Evolutionary conservation across 2,113 vertebrate species (phyloP).

Genomic region (Galbula dea): DNA sequence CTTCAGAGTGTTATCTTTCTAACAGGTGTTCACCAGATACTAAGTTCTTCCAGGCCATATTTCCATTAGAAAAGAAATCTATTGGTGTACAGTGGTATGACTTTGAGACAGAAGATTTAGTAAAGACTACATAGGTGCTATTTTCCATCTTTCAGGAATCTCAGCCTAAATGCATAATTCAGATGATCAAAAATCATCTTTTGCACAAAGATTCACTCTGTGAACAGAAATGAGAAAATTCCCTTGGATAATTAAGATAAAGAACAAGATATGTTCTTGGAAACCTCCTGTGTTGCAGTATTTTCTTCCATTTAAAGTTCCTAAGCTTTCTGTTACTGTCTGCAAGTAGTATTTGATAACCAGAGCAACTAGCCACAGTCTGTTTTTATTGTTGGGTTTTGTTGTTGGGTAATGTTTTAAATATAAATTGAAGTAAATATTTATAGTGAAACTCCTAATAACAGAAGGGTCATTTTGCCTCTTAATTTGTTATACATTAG

Average conservation of each 20-base stretch:
- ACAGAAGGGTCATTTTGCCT: not conserved
- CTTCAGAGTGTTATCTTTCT: not conserved
- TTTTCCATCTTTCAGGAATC: not conserved
- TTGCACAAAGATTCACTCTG: not conserved
- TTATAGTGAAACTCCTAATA: not conserved
- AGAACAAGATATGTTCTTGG: not conserved
- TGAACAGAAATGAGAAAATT: not conserved
- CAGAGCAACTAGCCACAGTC: not conserved
- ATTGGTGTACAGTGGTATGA: not conserved
- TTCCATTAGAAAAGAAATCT: not conserved
- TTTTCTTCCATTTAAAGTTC: not conserved
- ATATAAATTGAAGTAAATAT: not conserved
- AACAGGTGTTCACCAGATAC: not conserved
- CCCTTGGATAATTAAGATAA: not conserved
- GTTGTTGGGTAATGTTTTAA: not conserved
- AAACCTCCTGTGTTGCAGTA: not conserved
- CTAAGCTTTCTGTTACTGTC: not conserved
- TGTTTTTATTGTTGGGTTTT: too few species aligned
- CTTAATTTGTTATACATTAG: not conserved
- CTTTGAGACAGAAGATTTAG: not conserved
- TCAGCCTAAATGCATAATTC: not conserved
- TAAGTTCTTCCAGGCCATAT: not conserved
- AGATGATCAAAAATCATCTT: not conserved
- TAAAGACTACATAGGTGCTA: not conserved
- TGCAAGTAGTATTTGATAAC: too few species aligned